Conservation (phyloP, 2,888 invertebrate species). For the Rugalucina vietnamica region DNA sequence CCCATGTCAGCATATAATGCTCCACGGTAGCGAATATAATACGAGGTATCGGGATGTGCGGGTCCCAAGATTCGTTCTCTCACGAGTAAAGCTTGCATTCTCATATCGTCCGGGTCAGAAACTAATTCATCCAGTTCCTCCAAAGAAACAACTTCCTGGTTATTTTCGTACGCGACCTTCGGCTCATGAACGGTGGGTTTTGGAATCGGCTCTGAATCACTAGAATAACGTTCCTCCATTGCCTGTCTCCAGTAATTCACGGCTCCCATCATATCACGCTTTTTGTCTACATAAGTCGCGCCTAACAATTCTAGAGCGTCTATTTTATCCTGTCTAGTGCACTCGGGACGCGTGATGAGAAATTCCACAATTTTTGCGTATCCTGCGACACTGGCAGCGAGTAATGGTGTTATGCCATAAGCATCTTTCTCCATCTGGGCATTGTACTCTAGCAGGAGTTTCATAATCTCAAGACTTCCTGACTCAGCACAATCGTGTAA, state of each 20-base stretch:
- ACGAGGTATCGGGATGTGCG: constrained; percentile 98
- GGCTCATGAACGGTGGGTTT: constrained; percentile 90
- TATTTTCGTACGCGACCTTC: constrained; percentile 95
- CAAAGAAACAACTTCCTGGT: constrained; percentile 91
- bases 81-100: constrained; percentile 94
- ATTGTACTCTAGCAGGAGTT: constrained; percentile 93
- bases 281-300: constrained; percentile 98
- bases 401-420: constrained; percentile 97
- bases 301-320: constrained; percentile 96
- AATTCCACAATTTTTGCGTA: constrained; percentile 97
- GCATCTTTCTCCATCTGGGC: constrained; percentile 97
- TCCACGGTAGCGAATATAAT: constrained; percentile 96
- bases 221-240: constrained; percentile 88
- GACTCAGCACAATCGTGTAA: constrained; percentile 98
- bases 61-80: constrained; percentile 95
- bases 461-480: constrained; percentile 95
- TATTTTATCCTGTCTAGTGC: constrained; percentile 88
- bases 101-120: constrained; percentile 97
- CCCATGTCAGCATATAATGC: constrained; percentile 96
- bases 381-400: constrained; percentile 95
- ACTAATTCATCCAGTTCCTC: constrained; percentile 93
- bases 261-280: constrained; percentile 94
- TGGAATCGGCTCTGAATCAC: constrained; percentile 85
- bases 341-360: constrained; percentile 88
- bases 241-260: constrained; percentile 95